phyloP scores from a whole-genome alignment of 1,140 invertebrate genomes.

The Metaphire vulgaris region DNA sequence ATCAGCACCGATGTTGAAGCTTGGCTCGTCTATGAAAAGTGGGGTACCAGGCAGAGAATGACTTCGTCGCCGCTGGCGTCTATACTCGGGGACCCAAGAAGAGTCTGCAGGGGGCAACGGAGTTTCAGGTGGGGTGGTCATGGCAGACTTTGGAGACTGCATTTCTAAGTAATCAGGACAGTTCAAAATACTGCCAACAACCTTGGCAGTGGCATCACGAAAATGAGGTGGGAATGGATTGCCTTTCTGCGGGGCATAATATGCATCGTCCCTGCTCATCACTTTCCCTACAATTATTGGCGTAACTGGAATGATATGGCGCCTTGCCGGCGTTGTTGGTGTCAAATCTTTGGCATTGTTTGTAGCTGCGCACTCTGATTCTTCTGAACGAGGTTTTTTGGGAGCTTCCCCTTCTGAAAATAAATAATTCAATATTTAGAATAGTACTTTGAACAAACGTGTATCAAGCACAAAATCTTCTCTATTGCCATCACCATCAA shows the following conservation, averaged over 20 bases:
- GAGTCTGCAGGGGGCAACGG: slow-evolving; percentile 6
- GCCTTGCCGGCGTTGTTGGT: background rate
- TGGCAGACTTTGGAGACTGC: slow-evolving; percentile 5
- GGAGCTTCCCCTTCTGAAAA: background rate
- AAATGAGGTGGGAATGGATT: slow-evolving; percentile 39
- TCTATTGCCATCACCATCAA: too few species aligned
- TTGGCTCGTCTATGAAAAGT: background rate
- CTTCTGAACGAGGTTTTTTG: background rate
- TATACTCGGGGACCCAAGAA: background rate
- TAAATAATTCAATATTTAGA: slow-evolving; percentile 4
- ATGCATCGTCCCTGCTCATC: slow-evolving; percentile 48
- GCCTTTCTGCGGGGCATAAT: slow-evolving; percentile 42
- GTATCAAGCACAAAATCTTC: too few species aligned
- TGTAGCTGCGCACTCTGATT: background rate
- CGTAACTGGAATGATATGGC: slow-evolving; percentile 32
- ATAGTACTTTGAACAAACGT: too few species aligned
- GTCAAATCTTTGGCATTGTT: background rate
- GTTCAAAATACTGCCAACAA: slow-evolving; percentile 24
- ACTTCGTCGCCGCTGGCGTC: background rate
- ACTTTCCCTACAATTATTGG: slow-evolving; percentile 43
- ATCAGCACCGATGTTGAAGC: too few species aligned
- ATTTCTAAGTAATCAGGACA: slow-evolving; percentile 26
- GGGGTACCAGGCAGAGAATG: slow-evolving; percentile 27
- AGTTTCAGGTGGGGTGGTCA: slow-evolving; percentile 8
- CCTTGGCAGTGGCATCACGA: slow-evolving; percentile 29